These are phyloP conservation scores for Xiphophorus maculatus DNA, from an alignment of 2,113 vertebrate species.

Conservation along the genomic window DNA sequence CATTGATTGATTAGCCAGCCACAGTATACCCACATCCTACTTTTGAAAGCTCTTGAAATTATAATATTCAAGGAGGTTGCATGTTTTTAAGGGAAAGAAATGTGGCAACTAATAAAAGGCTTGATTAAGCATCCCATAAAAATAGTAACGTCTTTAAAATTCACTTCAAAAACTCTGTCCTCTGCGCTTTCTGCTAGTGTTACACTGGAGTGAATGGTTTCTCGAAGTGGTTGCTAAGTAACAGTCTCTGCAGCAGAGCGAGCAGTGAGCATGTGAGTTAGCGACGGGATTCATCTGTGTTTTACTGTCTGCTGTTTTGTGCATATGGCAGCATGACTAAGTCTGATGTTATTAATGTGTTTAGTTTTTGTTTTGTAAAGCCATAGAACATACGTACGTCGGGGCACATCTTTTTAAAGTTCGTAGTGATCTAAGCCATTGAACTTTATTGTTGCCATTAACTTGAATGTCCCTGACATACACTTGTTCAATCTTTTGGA, in stretches of 20 bases:
- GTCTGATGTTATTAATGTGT: too few relatives aligned
- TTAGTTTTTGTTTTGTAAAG: constrained; percentile 9
- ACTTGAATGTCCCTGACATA: too few relatives aligned
- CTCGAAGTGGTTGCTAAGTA: constrained; percentile 91
- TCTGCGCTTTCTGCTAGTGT: constrained; percentile 3
- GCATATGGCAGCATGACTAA: constrained; percentile 9
- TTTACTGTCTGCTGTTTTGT: constrained; percentile 55
- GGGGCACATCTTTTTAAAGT: too few relatives aligned
- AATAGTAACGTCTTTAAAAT: constrained; percentile 4
- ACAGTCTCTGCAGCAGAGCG: constrained; percentile 85
- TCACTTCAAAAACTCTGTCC: constrained; percentile 24
- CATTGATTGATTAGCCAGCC: background rate
- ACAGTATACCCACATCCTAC: background rate
- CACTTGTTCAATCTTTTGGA: too few relatives aligned
- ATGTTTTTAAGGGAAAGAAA: background rate
- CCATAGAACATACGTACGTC: too few relatives aligned
- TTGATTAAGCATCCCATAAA: background rate
- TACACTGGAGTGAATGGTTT: constrained; percentile 85
- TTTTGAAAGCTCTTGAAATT: background rate
- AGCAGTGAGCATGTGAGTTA: constrained; percentile 77
- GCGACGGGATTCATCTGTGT: constrained; percentile 52
- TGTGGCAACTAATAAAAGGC: background rate
- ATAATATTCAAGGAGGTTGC: background rate
- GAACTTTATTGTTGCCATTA: too few relatives aligned
- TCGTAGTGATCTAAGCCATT: too few relatives aligned